Evolutionary conservation across 2,888 invertebrate genomes (phyloP), one percentile per base, ranked within the genome.

Genomic region (Aproaerema taeniolella): DNA sequence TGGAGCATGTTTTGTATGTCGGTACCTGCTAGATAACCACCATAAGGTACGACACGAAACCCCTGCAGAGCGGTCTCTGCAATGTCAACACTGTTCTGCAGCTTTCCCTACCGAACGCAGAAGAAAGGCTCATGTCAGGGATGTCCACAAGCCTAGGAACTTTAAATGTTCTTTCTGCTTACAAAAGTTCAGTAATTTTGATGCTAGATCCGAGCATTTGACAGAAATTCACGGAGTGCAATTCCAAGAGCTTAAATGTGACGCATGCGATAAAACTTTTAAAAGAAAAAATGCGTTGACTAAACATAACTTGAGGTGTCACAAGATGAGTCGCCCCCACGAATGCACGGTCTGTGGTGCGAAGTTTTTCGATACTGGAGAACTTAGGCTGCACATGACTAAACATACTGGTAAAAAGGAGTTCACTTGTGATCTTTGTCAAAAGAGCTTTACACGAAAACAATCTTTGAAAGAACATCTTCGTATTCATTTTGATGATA

Each of bases 81-180:
- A 66, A 34, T 81, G 80, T 35, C 59, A 63, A 15, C 49, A 59
- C 5, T 88, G 88, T 42, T 60, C 76, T 0, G 88, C 88, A 55
- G 70, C 79, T 0, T 88, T 88, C 38, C 76, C 80, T n/a, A 85
- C 83, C 0, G 61, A 71, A 8, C 62, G 75, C 15, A 83, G 85
- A 42, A 67, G 79, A 42, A 73, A 74, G 31, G 69, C 77, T 0
- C 88, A 88, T 41, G 80, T 80, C 37, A 76, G 73, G 25, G 68
- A 71, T 1, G 79, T 86, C 1, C 87, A 80, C 29, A 55, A 66
- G 0, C 61, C 69, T 25, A 58, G 50, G 1, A 60, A 59, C 42
- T 67, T 66, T 45, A 72, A 70, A 41, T 81, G 81, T 32, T 67
- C 68, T 0, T 72, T 71, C 14, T 80, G 81, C 38, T 57, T 57